A percentile compares a stretch with the other conserved stretches of the same genome.
Conservation (phyloP, 2,888 invertebrate genomes). For the Microctonus aethiopoides region DNA sequence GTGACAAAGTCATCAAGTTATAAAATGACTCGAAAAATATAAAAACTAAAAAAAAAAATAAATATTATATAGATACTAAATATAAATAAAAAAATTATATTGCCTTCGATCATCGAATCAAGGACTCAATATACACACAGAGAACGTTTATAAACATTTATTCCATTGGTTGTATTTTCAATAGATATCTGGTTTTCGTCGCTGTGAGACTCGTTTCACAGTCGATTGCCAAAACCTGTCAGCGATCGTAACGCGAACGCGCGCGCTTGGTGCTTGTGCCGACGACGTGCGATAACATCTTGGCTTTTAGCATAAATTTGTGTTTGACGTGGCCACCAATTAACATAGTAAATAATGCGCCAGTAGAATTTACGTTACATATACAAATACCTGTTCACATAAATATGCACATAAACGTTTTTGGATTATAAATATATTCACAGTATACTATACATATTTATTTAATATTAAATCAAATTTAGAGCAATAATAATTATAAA, state of each 20-base stretch:
- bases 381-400: not conserved
- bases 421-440: no score
- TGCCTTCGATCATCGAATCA: no score
- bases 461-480: not conserved
- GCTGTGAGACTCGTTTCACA: conserved; percentile 9
- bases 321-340: conserved; percentile 61
- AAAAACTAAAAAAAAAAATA: no score
- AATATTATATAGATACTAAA: no score
- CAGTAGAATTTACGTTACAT: conserved; percentile 27
- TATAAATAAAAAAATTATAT: no score
- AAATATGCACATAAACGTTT: not conserved
- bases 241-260: conserved; percentile 46
- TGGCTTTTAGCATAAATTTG: conserved; percentile 62
- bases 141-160: no score
- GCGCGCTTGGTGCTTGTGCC: conserved; percentile 22
- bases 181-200: conserved; percentile 3
- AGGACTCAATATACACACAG: not conserved
- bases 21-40: no score
- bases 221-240: conserved; percentile 48
- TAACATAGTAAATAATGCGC: conserved; percentile 61
- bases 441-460: no score
- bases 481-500: no score
- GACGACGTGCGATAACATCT: conserved; percentile 53
- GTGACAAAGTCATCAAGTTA: no score
- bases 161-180: not conserved